Conservation (phyloP, 2,797 vertebrate species). For the Enteromius treurensis region DNA sequence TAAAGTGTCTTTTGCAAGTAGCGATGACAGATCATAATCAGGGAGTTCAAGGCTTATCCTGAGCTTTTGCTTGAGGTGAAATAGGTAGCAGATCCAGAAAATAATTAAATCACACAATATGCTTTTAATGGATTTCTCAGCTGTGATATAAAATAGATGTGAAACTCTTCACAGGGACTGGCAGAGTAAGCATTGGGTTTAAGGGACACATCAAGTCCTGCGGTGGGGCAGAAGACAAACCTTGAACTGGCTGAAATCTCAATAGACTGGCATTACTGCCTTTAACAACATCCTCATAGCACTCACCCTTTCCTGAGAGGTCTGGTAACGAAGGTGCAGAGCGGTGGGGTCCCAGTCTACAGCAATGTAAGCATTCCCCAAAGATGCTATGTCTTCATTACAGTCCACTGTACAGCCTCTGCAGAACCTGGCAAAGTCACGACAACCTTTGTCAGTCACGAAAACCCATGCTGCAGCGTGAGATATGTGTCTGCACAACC, state of each 20-base stretch:
- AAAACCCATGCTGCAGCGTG: neutral
- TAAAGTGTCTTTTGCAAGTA: neutral
- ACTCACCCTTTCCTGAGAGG: constrained; percentile 96
- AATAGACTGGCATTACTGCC: neutral
- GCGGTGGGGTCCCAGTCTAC: constrained; percentile 99
- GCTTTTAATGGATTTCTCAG: constrained; percentile 27
- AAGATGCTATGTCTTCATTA: constrained; percentile 86
- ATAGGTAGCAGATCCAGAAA: constrained; percentile 13
- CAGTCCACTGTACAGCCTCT: constrained; percentile 94
- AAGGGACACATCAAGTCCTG: neutral
- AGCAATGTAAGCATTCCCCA: constrained; percentile 94
- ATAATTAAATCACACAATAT: constrained; percentile 9
- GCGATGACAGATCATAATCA: constrained; percentile 1
- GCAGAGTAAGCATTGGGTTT: constrained; percentile 12
- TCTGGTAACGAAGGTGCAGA: constrained; percentile 97
- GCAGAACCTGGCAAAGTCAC: constrained; percentile 84
- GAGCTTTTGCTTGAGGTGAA: constrained; percentile 18
- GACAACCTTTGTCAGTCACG: constrained; percentile 36
- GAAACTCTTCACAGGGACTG: neutral
- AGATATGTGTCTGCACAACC: constrained; percentile 1
- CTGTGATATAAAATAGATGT: neutral
- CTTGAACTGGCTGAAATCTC: neutral
- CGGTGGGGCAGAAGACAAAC: too few relatives aligned
- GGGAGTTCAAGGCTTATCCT: neutral
- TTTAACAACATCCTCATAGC: neutral